A percentile compares a stretch with the other conserved stretches of the same genome.
These are phyloP conservation scores for Lepidonotus clava DNA, from an alignment of 2,888 invertebrate genomes.

Conservation along the genomic window DNA sequence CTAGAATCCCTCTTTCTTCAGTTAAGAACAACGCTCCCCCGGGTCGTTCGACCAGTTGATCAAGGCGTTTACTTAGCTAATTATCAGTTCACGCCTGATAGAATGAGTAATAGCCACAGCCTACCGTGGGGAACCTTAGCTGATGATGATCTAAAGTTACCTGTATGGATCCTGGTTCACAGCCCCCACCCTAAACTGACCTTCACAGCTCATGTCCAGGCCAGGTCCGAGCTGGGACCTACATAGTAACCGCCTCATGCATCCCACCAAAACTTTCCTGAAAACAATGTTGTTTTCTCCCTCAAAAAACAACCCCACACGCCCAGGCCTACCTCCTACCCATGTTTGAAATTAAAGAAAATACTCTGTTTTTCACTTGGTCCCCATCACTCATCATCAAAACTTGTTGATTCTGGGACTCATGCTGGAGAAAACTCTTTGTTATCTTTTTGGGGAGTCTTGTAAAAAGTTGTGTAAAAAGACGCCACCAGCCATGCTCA, in stretches of 20 bases:
- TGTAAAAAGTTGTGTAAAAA: too few species aligned
- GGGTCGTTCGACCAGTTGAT: neutral
- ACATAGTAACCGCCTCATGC: constrained; percentile 22
- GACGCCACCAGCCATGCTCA: too few species aligned
- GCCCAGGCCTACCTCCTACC: neutral
- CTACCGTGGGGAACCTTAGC: neutral
- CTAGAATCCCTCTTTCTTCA: too few species aligned
- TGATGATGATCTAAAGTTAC: neutral
- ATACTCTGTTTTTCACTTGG: too few species aligned
- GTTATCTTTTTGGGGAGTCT: too few species aligned
- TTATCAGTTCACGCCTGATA: neutral
- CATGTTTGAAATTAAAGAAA: too few species aligned
- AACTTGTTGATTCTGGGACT: neutral
- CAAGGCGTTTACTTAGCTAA: neutral
- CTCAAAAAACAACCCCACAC: neutral
- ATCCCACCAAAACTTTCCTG: neutral
- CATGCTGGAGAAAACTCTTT: constrained; percentile 5
- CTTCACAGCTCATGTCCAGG: neutral
- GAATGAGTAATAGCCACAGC: neutral
- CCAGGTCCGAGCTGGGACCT: neutral
- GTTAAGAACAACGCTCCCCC: neutral
- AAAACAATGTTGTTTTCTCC: neutral
- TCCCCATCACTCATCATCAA: too few species aligned
- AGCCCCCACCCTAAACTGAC: neutral
- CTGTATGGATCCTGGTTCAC: neutral